Evolutionary conservation across 2,113 vertebrate genomes (phyloP).

Genomic region (Caranx ignobilis): DNA sequence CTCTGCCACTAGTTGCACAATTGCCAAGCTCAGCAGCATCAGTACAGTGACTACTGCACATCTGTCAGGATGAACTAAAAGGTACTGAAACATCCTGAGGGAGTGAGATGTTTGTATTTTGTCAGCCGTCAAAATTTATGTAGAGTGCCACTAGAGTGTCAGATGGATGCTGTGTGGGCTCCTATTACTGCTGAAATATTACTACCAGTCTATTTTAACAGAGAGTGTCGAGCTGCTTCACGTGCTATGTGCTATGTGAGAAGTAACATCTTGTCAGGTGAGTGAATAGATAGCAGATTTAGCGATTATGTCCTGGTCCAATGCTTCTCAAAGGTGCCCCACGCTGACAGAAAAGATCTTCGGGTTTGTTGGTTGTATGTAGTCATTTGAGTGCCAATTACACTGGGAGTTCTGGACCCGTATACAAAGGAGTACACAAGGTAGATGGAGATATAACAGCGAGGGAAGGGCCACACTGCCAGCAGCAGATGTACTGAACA

Average conservation of each 20-base stretch:
- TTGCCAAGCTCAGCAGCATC: slow-evolving; percentile 10
- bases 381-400: slow-evolving; percentile 44
- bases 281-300: slow-evolving; percentile 42
- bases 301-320: slow-evolving; percentile 12
- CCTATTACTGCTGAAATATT: slow-evolving; percentile 36
- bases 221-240: background rate
- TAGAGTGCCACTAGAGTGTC: slow-evolving; percentile 36
- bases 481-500: slow-evolving; percentile 46
- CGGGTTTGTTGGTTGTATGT: slow-evolving; percentile 29
- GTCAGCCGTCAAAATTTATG: slow-evolving; percentile 38
- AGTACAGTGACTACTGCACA: slow-evolving; percentile 24
- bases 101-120: slow-evolving; percentile 43
- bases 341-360: slow-evolving; percentile 16
- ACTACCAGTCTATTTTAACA: slow-evolving; percentile 33
- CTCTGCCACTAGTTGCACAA: slow-evolving; percentile 40
- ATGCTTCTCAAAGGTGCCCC: slow-evolving; percentile 31
- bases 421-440: slow-evolving; percentile 42
- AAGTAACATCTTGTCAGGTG: slow-evolving; percentile 2
- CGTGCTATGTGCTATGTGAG: slow-evolving; percentile 6
- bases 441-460: slow-evolving; percentile 52
- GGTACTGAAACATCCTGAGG: slow-evolving; percentile 22
- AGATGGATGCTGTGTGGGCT: slow-evolving; percentile 37
- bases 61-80: slow-evolving; percentile 38
- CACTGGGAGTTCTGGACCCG: slow-evolving; percentile 35
- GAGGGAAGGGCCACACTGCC: slow-evolving; percentile 36